phyloP scores from a whole-genome alignment of 2,797 vertebrate species.

The Danio aesculapii region DNA sequence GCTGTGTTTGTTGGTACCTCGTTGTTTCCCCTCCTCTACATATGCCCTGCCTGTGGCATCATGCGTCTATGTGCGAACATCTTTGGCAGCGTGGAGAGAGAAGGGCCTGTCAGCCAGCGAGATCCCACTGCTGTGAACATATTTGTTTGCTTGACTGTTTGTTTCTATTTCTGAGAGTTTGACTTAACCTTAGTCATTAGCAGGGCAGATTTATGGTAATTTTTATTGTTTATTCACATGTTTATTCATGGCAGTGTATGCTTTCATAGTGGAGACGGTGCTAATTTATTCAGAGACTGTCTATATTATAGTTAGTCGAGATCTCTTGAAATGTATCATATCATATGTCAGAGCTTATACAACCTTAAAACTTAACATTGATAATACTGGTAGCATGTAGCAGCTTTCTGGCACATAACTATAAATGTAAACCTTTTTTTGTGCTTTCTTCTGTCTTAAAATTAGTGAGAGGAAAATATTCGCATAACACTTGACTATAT shows the following conservation, averaged over 20 bases:
- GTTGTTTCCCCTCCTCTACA: constrained; percentile 20
- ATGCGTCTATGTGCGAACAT: constrained; percentile 51
- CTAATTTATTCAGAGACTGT: constrained; percentile 37
- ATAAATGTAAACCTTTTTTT: background rate
- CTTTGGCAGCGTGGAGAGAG: constrained; percentile 38
- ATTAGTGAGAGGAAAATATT: background rate
- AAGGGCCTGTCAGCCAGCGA: constrained; percentile 38
- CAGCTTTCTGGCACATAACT: background rate
- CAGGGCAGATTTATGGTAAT: constrained; percentile 42
- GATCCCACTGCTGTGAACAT: constrained; percentile 54
- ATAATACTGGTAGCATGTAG: background rate
- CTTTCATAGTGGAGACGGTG: constrained; percentile 50
- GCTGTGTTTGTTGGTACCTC: constrained; percentile 43
- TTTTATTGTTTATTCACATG: constrained; percentile 42
- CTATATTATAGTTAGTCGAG: background rate
- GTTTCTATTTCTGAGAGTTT: constrained; percentile 55
- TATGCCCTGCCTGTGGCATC: constrained; percentile 52
- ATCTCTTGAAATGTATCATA: background rate
- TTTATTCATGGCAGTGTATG: constrained; percentile 60
- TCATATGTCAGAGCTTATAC: background rate
- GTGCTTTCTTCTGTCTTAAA: background rate
- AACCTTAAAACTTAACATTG: background rate
- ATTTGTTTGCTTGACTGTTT: constrained; percentile 62
- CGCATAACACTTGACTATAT: background rate
- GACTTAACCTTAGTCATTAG: constrained; percentile 45